Conservation (phyloP, 35 echinoderm and acorn worm species). For the Hemicentrotus pulcherrimus region DNA sequence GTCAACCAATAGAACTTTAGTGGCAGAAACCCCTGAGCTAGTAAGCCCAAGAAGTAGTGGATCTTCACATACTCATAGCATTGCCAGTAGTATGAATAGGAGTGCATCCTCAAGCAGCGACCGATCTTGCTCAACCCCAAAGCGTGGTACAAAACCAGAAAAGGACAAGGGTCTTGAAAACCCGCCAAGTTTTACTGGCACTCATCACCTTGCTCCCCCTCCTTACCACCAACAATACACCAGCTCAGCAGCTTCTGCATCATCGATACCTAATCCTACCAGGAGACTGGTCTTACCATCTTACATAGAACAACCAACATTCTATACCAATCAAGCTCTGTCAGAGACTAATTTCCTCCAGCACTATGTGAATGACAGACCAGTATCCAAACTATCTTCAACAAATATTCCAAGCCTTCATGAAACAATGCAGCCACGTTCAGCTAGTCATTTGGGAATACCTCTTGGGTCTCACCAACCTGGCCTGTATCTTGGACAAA, state of each 20-base stretch:
- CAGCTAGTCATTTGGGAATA: conserved; percentile 8
- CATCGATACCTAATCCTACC: background rate
- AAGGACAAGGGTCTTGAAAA: background rate
- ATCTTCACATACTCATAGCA: background rate
- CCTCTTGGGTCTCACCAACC: background rate
- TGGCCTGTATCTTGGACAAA: background rate
- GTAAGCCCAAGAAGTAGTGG: conserved; percentile 9
- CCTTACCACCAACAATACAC: background rate
- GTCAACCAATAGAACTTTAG: conserved; percentile 7
- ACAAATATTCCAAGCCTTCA: background rate
- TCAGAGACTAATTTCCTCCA: conserved; percentile 26
- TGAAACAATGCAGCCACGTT: background rate
- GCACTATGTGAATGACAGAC: conserved; percentile 43
- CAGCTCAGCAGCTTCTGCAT: background rate
- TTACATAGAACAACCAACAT: background rate
- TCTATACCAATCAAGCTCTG: conserved; percentile 30
- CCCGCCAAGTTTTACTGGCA: background rate
- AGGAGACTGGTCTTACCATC: background rate
- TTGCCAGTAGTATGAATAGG: background rate
- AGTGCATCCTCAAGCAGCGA: conserved; percentile 3
- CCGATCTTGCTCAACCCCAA: background rate
- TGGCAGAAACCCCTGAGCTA: background rate
- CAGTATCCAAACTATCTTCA: conserved; percentile 12
- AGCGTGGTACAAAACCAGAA: background rate
- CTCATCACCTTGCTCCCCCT: background rate